Evolutionary conservation across 2,888 invertebrate genomes (phyloP), one percentile per base, ranked within the genome.

Genomic region (Empis stercorea): DNA sequence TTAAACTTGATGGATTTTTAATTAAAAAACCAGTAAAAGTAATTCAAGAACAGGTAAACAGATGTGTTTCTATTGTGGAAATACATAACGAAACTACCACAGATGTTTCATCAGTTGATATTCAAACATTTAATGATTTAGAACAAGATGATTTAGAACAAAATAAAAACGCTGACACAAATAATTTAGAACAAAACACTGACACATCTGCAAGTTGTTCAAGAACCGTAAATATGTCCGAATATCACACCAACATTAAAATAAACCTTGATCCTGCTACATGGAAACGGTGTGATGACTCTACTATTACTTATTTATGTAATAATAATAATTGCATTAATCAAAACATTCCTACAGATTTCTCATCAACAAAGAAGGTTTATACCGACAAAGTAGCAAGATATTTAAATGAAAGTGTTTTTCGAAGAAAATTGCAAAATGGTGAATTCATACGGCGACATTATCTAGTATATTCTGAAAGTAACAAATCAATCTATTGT

Each of bases 101-200:
- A 32, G 32, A 32, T 32, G 32, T 32, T 9, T 32, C 32, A 32
- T 13, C 32, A 32, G 4, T 32, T 32, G 32, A 32, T 13, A 32
- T 32, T 32, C 32, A 32, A 32, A 32, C 32, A 32, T 20, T 20
- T 20, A 32, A 32, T 32, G 32, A 32, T 32, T 46, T 48, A 46
- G 39, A 46, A 46, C 36, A 44, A 44, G 34, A 46, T 15, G 30
- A 30, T 45, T 46, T 48, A 46, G 39, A 46, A 46, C 36, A 44
- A 44, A 40, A 46, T 15, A 44, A 46, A 30, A 34, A 36, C 43
- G 27, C 43, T 45, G 20, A 43, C 11, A 27, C 40, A 30, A 32
- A 30, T 46, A 40, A 46, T 46, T 48, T 23, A 46, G 41, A 45
- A 42, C 23, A n/a, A 41, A 44, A 47, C 43, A 30, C 27, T 42